These are phyloP conservation scores for Eueides isabella DNA, from an alignment of 1,140 invertebrate species.

Conservation along the genomic window DNA sequence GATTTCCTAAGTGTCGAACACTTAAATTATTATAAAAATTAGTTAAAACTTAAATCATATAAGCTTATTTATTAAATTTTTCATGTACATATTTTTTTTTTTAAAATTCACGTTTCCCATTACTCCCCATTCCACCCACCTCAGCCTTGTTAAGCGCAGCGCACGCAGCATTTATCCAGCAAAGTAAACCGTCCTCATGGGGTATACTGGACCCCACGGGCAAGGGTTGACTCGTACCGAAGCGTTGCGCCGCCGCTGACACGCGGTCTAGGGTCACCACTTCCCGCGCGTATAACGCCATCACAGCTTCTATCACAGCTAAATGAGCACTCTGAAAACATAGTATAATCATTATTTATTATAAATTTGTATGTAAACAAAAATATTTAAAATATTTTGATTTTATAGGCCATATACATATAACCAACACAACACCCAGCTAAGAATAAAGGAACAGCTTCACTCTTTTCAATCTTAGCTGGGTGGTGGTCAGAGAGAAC, in stretches of 20 bases:
- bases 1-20: no score
- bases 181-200: conserved; percentile 93
- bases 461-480: no score
- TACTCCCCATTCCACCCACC: conserved; percentile 39
- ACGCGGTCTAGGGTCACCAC: conserved; percentile 95
- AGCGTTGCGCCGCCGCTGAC: conserved; percentile 91
- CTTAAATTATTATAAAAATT: no score
- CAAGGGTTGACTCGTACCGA: conserved; percentile 76
- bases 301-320: conserved; percentile 97
- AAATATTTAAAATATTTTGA: no score
- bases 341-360: background rate
- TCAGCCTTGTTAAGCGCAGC: conserved; percentile 85
- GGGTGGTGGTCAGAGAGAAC: no score
- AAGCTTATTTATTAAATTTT: no score
- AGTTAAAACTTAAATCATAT: no score
- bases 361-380: background rate
- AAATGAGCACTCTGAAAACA: conserved; percentile 94
- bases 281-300: conserved; percentile 97
- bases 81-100: no score
- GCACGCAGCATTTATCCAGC: conserved; percentile 95
- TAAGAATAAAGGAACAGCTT: no score
- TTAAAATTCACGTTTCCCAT: no score
- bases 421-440: no score
- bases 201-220: conserved; percentile 84
- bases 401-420: no score